Conservation (phyloP, 2,113 vertebrate species). For the Pungitius pungitius region DNA sequence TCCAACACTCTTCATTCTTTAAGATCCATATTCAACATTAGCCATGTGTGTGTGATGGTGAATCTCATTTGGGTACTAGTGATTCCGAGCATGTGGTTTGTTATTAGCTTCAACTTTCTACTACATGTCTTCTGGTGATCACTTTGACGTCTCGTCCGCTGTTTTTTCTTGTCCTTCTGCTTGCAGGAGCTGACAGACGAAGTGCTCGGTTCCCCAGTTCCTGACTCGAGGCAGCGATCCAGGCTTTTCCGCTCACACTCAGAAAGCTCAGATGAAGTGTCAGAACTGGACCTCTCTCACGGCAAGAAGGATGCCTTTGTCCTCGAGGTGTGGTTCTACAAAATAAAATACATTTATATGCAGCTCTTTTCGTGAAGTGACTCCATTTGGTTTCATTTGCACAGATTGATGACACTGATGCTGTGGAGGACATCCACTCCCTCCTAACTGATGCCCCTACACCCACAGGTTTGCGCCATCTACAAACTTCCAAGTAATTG, state of each 20-base stretch:
- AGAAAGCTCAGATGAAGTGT: conserved; percentile 96
- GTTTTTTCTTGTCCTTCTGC: neutral
- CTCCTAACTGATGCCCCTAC: conserved; percentile 90
- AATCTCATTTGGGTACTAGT: conserved; percentile 19
- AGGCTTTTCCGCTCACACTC: conserved; percentile 94
- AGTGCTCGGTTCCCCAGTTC: conserved; percentile 88
- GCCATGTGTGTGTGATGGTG: conserved; percentile 9
- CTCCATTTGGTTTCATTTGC: conserved; percentile 18
- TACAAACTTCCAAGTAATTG: neutral
- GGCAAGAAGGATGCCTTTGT: conserved; percentile 99
- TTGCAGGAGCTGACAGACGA: conserved; percentile 83
- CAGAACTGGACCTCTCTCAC: conserved; percentile 95
- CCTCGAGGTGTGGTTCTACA: conserved; percentile 85
- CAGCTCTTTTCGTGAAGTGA: neutral
- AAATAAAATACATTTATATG: neutral
- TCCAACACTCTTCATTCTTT: conserved; percentile 22
- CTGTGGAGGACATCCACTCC: conserved; percentile 96
- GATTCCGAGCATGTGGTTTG: conserved; percentile 58
- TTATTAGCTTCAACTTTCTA: conserved; percentile 59
- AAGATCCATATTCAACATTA: conserved; percentile 51
- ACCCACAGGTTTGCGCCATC: conserved; percentile 83
- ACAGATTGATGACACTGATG: conserved; percentile 97
- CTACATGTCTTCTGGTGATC: conserved; percentile 15
- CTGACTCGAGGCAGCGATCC: conserved; percentile 91
- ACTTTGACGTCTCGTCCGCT: neutral